phyloP scores from a whole-genome alignment of 2,113 vertebrate species.

The Carassius auratus region DNA sequence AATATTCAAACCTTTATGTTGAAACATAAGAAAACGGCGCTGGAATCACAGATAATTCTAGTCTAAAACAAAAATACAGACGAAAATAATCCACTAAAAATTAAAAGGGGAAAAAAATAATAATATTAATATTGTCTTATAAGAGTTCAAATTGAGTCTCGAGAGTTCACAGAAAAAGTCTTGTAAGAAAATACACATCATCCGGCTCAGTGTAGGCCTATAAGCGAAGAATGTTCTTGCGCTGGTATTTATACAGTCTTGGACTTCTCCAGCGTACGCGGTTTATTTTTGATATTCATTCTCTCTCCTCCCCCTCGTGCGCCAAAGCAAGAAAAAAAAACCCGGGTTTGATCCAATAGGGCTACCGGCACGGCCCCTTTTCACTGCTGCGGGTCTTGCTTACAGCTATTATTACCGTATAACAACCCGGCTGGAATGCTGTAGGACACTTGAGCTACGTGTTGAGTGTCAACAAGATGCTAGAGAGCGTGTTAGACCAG shows the following conservation, averaged over 20 bases:
- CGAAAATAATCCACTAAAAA: neutral
- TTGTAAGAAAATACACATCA: neutral
- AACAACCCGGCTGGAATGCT: constrained; percentile 38
- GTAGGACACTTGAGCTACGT: constrained; percentile 14
- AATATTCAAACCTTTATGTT: neutral
- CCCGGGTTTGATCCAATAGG: constrained; percentile 77
- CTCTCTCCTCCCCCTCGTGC: constrained; percentile 75
- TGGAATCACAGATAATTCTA: too few species aligned
- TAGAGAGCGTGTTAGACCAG: neutral
- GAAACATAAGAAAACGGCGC: neutral
- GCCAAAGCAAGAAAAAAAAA: constrained; percentile 50
- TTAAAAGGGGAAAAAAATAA: neutral
- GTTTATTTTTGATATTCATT: constrained; percentile 85
- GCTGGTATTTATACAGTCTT: constrained; percentile 84
- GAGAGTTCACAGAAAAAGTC: neutral
- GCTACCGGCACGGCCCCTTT: constrained; percentile 68
- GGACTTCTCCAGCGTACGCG: constrained; percentile 82
- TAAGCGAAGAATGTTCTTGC: constrained; percentile 63
- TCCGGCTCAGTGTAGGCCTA: constrained; percentile 62
- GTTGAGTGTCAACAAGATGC: constrained; percentile 33
- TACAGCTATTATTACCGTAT: constrained; percentile 56
- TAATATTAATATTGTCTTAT: neutral
- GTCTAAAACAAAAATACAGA: neutral
- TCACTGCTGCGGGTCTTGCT: constrained; percentile 57
- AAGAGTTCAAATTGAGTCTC: neutral